phyloP scores from a whole-genome alignment of 2,797 vertebrate species.

The Poliocrania exsul region DNA sequence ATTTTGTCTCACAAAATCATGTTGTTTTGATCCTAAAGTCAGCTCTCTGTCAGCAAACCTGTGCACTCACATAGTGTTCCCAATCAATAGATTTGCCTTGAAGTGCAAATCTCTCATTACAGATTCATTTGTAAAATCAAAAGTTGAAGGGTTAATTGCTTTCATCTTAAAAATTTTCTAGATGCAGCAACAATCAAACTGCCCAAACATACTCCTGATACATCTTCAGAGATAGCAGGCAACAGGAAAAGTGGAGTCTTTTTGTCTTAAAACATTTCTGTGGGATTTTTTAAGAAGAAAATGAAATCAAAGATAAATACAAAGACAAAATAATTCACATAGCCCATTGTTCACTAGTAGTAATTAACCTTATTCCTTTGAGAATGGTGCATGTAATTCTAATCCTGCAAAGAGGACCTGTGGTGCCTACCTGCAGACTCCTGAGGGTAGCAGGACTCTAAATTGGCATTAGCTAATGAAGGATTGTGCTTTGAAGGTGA shows the following conservation, averaged over 20 bases:
- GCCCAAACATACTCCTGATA: neutral
- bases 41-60: neutral
- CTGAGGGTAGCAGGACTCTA: neutral
- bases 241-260: slow-evolving; percentile 15
- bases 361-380: neutral
- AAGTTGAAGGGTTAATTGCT: slow-evolving; percentile 23
- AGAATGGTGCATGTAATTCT: neutral
- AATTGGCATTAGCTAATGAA: neutral
- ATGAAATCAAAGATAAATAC: neutral
- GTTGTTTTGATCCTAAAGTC: neutral
- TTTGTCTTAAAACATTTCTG: neutral
- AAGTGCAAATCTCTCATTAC: neutral
- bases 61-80: neutral
- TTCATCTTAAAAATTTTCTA: slow-evolving; percentile 23
- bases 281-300: neutral
- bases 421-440: neutral
- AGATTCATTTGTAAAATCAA: neutral
- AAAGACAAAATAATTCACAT: neutral
- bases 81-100: neutral
- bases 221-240: neutral
- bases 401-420: neutral
- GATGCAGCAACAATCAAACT: slow-evolving; percentile 9
- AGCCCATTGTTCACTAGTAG: neutral
- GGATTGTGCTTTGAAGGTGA: neutral
- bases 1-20: neutral